Conservation (phyloP, 1,140 invertebrate species). For the Metaphire vulgaris region DNA sequence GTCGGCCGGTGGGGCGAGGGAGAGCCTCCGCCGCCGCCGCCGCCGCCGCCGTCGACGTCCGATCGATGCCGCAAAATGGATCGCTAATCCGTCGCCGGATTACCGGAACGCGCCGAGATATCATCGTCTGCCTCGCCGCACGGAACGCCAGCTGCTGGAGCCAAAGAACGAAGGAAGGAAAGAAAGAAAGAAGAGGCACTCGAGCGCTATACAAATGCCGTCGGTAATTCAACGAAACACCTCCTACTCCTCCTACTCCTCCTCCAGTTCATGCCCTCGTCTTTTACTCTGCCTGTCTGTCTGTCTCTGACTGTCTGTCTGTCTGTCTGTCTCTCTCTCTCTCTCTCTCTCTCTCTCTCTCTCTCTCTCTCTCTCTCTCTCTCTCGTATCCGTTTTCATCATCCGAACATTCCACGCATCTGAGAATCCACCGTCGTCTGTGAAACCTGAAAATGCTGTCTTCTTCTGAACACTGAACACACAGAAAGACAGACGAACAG, state of each 20-base stretch:
- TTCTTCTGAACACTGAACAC: no score
- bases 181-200: no score
- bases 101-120: neutral
- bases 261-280: neutral
- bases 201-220: no score
- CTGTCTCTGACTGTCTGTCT: neutral
- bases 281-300: neutral
- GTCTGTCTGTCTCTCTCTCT: conserved; percentile 13
- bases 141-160: neutral
- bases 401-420: no score
- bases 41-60: no score
- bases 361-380: conserved; percentile 18
- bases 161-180: no score
- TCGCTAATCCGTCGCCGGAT: neutral
- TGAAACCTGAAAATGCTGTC: no score
- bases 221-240: no score
- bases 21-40: neutral
- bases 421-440: no score
- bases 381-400: no score
- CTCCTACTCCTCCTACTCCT: no score
- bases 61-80: neutral
- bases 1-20: neutral
- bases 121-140: neutral
- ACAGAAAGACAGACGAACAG: no score
- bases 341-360: conserved; percentile 18